Evolutionary conservation across 2,888 invertebrate genomes (phyloP).

Genomic region (Scrobipalpa costella): DNA sequence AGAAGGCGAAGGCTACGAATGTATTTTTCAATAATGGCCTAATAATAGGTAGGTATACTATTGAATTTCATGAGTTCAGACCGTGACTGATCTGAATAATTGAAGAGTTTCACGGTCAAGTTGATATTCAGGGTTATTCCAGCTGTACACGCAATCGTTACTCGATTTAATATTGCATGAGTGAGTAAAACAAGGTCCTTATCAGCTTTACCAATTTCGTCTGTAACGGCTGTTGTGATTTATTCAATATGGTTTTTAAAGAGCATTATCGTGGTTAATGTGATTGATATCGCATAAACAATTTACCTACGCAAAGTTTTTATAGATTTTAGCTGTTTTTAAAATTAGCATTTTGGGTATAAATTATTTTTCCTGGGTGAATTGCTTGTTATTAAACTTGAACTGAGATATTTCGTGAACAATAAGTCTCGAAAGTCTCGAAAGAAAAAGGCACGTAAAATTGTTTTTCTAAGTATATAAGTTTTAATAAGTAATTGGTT

Average conservation of each 20-base stretch:
- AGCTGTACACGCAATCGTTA: not conserved
- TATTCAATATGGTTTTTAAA: not conserved
- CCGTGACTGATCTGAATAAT: slow-evolving; percentile 17
- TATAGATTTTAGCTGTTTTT: too few relatives aligned
- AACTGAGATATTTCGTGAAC: too few relatives aligned
- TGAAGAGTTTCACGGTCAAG: slow-evolving; percentile 12
- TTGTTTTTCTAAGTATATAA: too few relatives aligned
- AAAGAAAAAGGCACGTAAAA: too few relatives aligned
- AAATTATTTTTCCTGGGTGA: too few relatives aligned
- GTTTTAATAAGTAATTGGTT: too few relatives aligned
- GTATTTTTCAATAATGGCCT: not conserved
- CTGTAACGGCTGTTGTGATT: not conserved
- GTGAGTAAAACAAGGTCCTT: not conserved
- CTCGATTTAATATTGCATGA: too few relatives aligned
- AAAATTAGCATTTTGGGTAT: too few relatives aligned
- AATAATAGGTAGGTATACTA: not conserved
- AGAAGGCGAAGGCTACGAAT: not conserved
- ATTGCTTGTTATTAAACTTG: too few relatives aligned
- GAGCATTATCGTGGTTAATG: not conserved
- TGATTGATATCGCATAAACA: too few relatives aligned
- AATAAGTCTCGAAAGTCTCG: too few relatives aligned
- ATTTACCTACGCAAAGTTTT: too few relatives aligned
- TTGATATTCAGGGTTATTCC: not conserved
- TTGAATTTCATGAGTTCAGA: slow-evolving; percentile 2
- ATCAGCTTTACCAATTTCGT: slow-evolving; percentile 1